Conservation (phyloP, 2,888 invertebrate genomes). For the Gastracanthus pulcherrimus region DNA sequence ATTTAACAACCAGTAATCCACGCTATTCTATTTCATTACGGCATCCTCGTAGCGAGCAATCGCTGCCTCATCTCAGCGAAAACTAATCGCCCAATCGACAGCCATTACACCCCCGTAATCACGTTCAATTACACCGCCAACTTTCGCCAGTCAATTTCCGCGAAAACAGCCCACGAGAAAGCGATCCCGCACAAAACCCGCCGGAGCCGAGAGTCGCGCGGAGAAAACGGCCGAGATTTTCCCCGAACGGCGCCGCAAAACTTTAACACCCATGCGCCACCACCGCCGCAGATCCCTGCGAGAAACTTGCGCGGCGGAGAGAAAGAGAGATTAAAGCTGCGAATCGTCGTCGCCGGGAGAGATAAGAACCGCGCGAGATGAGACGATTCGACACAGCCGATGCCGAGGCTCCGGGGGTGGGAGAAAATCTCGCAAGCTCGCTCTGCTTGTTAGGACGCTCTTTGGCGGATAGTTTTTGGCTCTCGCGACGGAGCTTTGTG, state of each 20-base stretch:
- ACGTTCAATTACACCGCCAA: no score
- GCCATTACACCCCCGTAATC: no score
- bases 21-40: no score
- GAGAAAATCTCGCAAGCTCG: no score
- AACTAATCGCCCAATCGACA: no score
- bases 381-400: slow-evolving; percentile 4
- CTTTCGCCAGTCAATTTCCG: slow-evolving; percentile 14
- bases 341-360: no score
- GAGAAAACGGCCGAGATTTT: background rate
- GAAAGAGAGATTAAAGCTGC: slow-evolving; percentile 39
- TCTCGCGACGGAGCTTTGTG: background rate
- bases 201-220: no score
- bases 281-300: background rate
- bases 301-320: background rate
- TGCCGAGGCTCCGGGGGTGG: no score
- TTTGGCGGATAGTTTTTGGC: slow-evolving; percentile 11
- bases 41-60: no score
- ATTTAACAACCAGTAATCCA: no score
- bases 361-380: slow-evolving; percentile 19
- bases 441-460: no score
- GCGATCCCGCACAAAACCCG: background rate
- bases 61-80: no score
- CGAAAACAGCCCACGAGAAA: slow-evolving; percentile 13
- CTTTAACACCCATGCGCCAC: slow-evolving; percentile 12
- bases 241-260: slow-evolving; percentile 22